phyloP scores from a whole-genome alignment of 2,888 invertebrate genomes.

The Sisyra nigra region DNA sequence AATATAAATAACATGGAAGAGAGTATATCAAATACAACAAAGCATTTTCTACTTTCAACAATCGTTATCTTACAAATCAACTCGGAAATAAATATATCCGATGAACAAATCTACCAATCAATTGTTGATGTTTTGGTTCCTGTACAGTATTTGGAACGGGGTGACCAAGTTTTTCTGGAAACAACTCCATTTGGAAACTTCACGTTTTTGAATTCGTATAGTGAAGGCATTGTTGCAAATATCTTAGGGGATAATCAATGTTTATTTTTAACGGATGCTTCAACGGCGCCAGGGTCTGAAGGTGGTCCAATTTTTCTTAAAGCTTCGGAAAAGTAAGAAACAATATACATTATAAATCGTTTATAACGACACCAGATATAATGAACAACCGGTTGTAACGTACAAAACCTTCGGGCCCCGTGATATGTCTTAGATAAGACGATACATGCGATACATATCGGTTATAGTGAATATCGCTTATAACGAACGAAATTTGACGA shows the following conservation, averaged over 20 bases:
- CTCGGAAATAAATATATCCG: background rate
- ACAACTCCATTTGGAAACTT: slow-evolving; percentile 29
- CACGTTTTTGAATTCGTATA: slow-evolving; percentile 38
- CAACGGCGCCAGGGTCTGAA: slow-evolving; percentile 41
- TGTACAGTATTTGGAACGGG: slow-evolving; percentile 9
- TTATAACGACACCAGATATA: no score
- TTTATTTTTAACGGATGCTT: slow-evolving; percentile 38
- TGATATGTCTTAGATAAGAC: no score
- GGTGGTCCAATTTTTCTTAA: slow-evolving; percentile 37
- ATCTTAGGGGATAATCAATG: slow-evolving; percentile 33
- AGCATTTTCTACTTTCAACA: background rate
- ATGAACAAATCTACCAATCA: background rate
- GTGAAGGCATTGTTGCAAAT: slow-evolving; percentile 39
- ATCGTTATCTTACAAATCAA: slow-evolving; percentile 1
- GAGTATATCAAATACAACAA: background rate
- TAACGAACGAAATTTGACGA: no score
- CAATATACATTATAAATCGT: no score
- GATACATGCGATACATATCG: no score
- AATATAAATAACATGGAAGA: background rate
- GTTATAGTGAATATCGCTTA: no score
- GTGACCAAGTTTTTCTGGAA: slow-evolving; percentile 15
- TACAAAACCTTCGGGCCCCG: no score
- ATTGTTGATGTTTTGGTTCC: background rate
- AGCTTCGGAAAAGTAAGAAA: background rate
- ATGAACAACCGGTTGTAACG: no score